Base-by-base conservation (phyloP, 2,888 invertebrate species). In the Agrochola lychnidis region DNA sequence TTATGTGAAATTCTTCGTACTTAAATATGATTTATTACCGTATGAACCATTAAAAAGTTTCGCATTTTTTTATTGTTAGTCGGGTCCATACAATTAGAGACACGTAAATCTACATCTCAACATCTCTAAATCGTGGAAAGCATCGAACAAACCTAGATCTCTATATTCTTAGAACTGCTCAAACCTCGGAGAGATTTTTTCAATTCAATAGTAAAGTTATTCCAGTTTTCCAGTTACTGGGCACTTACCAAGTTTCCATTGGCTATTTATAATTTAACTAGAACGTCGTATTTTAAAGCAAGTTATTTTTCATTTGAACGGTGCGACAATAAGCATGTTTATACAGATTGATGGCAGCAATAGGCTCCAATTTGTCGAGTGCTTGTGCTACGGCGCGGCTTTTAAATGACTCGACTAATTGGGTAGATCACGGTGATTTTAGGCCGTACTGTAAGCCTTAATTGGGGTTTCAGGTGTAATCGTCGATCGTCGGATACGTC, bases 401-500 rank as follows among this genome's bases (percentile, higher is more conserved):
- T 89, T 86, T 88, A 89, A 91, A 90, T 90, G 88, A 86, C 81
- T 86, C 80, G 78, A 74, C 89, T 93, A 94, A 94, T 94, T 93
- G 93, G 91, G 89, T 90, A 92, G 91, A 94, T 93, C 91, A 91
- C 88, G 87, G 90, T 88, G 92, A 93, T 93, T 93, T 93, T 88
- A 90, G 91, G 87, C 87, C 88, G 87, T 90, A 92, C 88, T 90
- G 91, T 91, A 88, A 90, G 87, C 90, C 90, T 93, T 95, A 95
- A 95, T 95, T 94, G 93, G 91, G 89, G 92, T 90, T 91, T 90
- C 87, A 90, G 92, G 90, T 91, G 89, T 94, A 93, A 95, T 94
- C 92, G 92, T 86, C 91, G 93, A 95, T 96, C 92, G 92, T 91
- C 89, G 93, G 95, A 95, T 94, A 94, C 90, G 92, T 92, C 89